Base-by-base conservation (phyloP, 1,140 invertebrate species). In the Schlechtendalia chinensis region DNA sequence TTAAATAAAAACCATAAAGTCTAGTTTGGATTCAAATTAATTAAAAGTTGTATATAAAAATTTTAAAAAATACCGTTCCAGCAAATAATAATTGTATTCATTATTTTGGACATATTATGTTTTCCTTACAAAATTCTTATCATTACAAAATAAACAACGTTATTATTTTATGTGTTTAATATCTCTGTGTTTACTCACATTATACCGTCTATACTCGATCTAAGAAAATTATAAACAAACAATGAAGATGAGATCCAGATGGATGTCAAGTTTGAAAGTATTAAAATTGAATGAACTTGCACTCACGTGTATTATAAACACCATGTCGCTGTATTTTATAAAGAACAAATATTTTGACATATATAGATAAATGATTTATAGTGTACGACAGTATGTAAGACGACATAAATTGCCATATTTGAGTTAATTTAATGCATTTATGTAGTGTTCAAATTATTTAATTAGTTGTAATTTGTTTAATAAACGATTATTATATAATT, bases 221-320 rank as follows among this genome's bases (percentile, higher is more conserved):
- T 16, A 53, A 71, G 6, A 71, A 53, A 27, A 71, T 71, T 50
- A 71, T 27, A 71, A 71, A 53, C 47, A 71, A 71, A 71, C 24
- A 53, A 71, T 53, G 47, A 1, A 53, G 22, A 71, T 50, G 17
- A 71, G 67, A 71, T 71, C 24, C 65, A 22, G 65, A 22, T 67
- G n/a, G 39, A 22, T 67, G 32, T 45, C 65, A 45, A 22, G n/a
- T 22, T 39, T 19, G 12, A 67, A n/a, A 67, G 5, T 45, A 47
- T 22, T 45, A 45, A 67, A 67, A 67, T 45, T 8, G 11, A n/a
- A 45, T 45, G 39, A 45, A 63, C 27, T 32, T 19, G 8, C 14
- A 19, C 61, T 32, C 11, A 32, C 16, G 8, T 3, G 32, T 39
- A 39, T 39, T 39, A 39, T 39, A 8, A 4, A 39, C 32, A 8